These are phyloP conservation scores for Melanotaenia parkinsoni DNA, from an alignment of 2,797 vertebrate genomes.

Conservation along the genomic window DNA sequence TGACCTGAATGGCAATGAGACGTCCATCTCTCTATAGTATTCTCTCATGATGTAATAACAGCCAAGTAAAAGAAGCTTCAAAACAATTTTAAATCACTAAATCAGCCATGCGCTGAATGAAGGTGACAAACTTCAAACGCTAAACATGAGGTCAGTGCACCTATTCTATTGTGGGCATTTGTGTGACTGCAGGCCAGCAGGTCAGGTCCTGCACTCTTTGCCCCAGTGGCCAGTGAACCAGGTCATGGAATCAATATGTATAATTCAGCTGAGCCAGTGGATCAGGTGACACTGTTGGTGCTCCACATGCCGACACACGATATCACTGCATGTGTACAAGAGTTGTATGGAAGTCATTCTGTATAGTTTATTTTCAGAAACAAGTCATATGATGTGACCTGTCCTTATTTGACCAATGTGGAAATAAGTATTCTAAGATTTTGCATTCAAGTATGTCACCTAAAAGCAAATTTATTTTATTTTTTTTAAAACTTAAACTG, in stretches of 20 bases:
- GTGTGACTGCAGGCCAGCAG: neutral
- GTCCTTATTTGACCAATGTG: neutral
- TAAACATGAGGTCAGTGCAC: constrained; percentile 35
- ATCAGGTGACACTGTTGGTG: constrained; percentile 81
- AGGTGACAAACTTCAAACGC: neutral
- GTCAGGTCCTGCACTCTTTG: constrained; percentile 31
- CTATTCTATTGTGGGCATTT: constrained; percentile 1
- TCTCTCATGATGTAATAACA: neutral
- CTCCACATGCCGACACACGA: constrained; percentile 72
- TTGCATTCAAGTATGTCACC: too few relatives aligned
- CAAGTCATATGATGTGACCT: neutral
- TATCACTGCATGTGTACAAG: constrained; percentile 19
- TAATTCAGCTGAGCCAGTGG: constrained; percentile 87
- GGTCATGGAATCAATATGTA: constrained; percentile 88
- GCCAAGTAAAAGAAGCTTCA: neutral
- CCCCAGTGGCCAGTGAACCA: constrained; percentile 65
- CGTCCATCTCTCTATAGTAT: neutral
- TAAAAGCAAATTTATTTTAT: too few relatives aligned
- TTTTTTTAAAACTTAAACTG: neutral
- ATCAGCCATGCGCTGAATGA: neutral
- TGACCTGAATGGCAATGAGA: constrained; percentile 3
- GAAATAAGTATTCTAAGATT: neutral
- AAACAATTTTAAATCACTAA: neutral
- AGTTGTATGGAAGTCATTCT: constrained; percentile 20
- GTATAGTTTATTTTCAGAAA: neutral